These are phyloP conservation scores for Cricetomys ansorgei DNA, from an alignment of 2,113 vertebrate genomes.

Conservation along the genomic window DNA sequence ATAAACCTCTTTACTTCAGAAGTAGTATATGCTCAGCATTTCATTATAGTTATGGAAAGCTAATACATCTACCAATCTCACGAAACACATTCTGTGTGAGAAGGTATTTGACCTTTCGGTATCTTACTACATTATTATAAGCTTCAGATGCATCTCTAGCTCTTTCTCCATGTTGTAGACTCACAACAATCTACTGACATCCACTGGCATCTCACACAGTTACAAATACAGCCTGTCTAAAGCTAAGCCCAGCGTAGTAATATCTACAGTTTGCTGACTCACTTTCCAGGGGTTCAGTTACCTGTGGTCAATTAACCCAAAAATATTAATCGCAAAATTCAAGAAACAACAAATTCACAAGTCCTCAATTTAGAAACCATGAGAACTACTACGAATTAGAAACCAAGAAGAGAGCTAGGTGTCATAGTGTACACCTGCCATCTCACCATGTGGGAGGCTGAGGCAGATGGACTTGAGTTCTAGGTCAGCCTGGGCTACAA, in stretches of 20 bases:
- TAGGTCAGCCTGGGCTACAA: not conserved
- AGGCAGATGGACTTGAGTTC: not conserved
- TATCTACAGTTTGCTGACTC: not conserved
- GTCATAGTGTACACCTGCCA: not conserved
- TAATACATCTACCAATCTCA: not conserved
- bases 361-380: slow-evolving; percentile 4
- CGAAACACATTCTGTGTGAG: not conserved
- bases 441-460: too few relatives aligned
- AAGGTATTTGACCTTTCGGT: not conserved
- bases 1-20: not conserved
- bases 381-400: not conserved
- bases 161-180: not conserved
- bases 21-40: not conserved
- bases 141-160: not conserved
- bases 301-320: not conserved
- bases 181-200: not conserved
- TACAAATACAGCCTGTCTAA: not conserved
- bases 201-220: not conserved
- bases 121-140: not conserved
- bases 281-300: not conserved
- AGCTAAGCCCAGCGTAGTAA: not conserved
- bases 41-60: not conserved
- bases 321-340: not conserved
- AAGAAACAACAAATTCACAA: not conserved
- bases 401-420: not conserved